A percentile compares a stretch with the other conserved stretches of the same genome.
phyloP scores from a whole-genome alignment of 2,888 invertebrate species.

The Allophyes oxyacanthae region DNA sequence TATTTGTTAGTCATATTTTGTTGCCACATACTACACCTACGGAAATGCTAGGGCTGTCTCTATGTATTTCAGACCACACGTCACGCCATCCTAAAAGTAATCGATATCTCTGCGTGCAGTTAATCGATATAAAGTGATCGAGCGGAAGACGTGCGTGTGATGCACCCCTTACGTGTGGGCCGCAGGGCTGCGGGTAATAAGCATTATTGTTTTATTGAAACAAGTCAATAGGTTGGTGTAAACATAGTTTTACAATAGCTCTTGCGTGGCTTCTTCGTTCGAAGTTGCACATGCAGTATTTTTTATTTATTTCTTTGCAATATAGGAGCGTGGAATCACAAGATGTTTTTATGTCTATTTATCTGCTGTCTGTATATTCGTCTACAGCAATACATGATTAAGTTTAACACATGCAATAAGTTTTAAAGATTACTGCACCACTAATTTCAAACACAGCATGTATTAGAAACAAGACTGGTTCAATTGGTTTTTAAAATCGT shows the following conservation, averaged over 20 bases:
- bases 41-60: constrained; percentile 8
- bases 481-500: too few species aligned
- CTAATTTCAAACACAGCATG: too few species aligned
- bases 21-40: too few species aligned
- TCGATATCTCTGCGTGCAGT: constrained; percentile 74
- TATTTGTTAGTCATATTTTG: too few species aligned
- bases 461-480: too few species aligned
- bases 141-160: constrained; percentile 67
- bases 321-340: too few species aligned
- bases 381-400: too few species aligned
- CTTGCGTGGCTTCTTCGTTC: constrained; percentile 17
- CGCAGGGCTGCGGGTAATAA: constrained; percentile 48
- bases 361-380: too few species aligned
- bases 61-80: constrained; percentile 17
- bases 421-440: too few species aligned
- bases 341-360: too few species aligned
- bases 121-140: constrained; percentile 68
- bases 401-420: too few species aligned
- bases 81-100: constrained; percentile 48
- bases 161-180: constrained; percentile 49
- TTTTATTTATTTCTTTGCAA: not conserved
- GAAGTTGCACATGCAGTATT: not conserved
- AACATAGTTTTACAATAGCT: constrained; percentile 35
- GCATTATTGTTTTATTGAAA: constrained; percentile 69
- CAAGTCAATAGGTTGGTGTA: constrained; percentile 53